Conservation (phyloP, 2,113 vertebrate genomes). For the Stigmatopora nigra region DNA sequence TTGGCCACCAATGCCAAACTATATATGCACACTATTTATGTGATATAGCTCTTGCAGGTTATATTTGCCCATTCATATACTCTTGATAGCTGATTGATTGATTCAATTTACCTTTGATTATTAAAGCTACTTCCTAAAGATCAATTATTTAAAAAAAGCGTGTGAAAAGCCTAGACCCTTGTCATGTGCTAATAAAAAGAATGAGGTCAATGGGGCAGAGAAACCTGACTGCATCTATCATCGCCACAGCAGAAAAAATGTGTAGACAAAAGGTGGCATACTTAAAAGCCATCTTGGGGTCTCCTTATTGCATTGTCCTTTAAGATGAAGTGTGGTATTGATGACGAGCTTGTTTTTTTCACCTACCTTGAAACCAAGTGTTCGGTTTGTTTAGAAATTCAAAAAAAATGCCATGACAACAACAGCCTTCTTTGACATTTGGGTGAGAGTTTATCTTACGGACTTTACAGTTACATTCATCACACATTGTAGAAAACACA, state of each 20-base stretch:
- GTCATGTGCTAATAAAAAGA: constrained; percentile 33
- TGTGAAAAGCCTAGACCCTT: constrained; percentile 35
- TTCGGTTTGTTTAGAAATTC: too few relatives aligned
- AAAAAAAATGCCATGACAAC: too few relatives aligned
- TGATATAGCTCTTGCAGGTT: background rate
- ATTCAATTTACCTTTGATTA: constrained; percentile 2
- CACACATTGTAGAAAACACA: constrained; percentile 13
- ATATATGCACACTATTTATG: background rate
- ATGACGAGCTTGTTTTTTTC: constrained; percentile 30
- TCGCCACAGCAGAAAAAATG: constrained; percentile 57
- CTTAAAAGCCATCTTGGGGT: constrained; percentile 57
- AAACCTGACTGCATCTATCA: constrained; percentile 65
- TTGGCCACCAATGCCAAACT: constrained; percentile 29
- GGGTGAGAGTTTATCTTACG: constrained; percentile 16
- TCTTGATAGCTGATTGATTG: background rate
- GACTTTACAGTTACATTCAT: constrained; percentile 15
- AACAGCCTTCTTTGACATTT: constrained; percentile 5
- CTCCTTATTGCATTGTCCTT: constrained; percentile 41
- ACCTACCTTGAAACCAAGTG: constrained; percentile 12
- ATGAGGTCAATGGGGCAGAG: constrained; percentile 63
- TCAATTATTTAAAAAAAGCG: constrained; percentile 26
- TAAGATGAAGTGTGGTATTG: constrained; percentile 31
- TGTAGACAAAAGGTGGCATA: constrained; percentile 64
- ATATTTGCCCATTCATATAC: background rate
- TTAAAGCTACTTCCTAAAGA: constrained; percentile 17